Conservation (phyloP, 2,888 invertebrate species). For the Heliconius charithonia region DNA sequence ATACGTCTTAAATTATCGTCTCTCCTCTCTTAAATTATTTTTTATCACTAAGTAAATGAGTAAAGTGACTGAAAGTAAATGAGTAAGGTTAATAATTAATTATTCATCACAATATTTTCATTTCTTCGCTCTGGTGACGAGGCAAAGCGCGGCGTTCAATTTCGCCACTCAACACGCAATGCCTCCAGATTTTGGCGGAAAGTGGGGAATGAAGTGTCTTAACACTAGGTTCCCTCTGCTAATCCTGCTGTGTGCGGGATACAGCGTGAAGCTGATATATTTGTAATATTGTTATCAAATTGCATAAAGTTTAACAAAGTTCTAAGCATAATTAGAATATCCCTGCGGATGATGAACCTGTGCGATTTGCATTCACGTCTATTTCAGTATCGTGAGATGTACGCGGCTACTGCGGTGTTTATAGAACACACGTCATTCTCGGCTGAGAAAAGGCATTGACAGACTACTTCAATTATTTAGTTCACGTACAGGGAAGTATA, state of each 20-base stretch:
- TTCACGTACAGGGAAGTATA: conserved; percentile 1
- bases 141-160: too few species aligned
- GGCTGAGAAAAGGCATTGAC: conserved; percentile 23
- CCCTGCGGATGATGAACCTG: conserved; percentile 73
- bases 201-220: too few species aligned
- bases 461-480: conserved; percentile 24
- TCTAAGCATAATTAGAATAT: conserved; percentile 69
- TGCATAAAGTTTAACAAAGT: conserved; percentile 51
- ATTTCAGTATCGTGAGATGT: conserved; percentile 60
- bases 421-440: conserved; percentile 42
- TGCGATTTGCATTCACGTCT: conserved; percentile 70
- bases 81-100: neutral
- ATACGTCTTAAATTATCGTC: neutral
- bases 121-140: too few species aligned
- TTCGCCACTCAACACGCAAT: too few species aligned
- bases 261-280: too few species aligned
- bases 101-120: too few species aligned
- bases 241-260: too few species aligned
- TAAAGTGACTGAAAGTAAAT: neutral
- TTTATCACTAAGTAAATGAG: neutral
- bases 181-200: too few species aligned
- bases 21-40: neutral
- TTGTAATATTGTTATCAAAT: conserved; percentile 19
- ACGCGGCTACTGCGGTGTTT: conserved; percentile 42
- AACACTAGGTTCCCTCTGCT: too few species aligned